phyloP scores from a whole-genome alignment of 1,140 invertebrate species.

The Bombus superbus region DNA sequence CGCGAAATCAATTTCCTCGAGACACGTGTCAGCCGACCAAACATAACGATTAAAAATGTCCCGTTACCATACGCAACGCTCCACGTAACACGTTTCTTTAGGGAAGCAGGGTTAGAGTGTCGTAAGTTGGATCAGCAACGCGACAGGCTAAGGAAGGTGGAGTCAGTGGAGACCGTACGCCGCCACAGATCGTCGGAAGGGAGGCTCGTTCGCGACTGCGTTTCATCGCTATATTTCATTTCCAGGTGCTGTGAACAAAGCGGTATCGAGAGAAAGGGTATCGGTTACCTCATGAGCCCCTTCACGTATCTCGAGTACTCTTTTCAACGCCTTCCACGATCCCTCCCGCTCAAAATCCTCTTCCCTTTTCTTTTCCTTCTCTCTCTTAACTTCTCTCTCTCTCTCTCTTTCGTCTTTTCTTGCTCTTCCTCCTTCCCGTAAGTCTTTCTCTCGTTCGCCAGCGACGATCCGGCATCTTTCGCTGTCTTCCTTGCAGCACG shows the following conservation, averaged over 20 bases:
- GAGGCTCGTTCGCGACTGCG: slow-evolving; percentile 12
- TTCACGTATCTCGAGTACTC: slow-evolving; percentile 63
- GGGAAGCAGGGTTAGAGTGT: neutral
- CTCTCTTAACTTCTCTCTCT: neutral
- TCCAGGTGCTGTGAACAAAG: slow-evolving; percentile 62
- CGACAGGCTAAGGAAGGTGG: neutral
- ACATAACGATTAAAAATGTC: neutral
- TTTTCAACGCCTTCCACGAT: slow-evolving; percentile 71
- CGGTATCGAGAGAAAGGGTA: slow-evolving; percentile 59
- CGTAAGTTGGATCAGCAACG: neutral
- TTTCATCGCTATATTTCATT: slow-evolving; percentile 69
- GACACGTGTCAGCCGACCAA: neutral
- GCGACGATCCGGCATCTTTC: neutral
- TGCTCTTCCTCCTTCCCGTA: neutral
- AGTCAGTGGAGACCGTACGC: too few species aligned
- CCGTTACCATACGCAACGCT: neutral
- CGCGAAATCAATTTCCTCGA: neutral
- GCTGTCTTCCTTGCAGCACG: neutral
- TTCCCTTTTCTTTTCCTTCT: slow-evolving; percentile 4
- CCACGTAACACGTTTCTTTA: neutral
- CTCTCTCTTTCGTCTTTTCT: neutral
- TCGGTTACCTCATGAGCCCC: slow-evolving; percentile 71
- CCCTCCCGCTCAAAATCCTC: slow-evolving; percentile 36
- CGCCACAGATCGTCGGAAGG: too few species aligned
- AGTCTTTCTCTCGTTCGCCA: neutral